Percentiles rank a stretch among this genome's conserved stretches.
These are phyloP conservation scores for Trachelus iudaicus DNA, from an alignment of 2,888 invertebrate genomes.

Conservation along the genomic window DNA sequence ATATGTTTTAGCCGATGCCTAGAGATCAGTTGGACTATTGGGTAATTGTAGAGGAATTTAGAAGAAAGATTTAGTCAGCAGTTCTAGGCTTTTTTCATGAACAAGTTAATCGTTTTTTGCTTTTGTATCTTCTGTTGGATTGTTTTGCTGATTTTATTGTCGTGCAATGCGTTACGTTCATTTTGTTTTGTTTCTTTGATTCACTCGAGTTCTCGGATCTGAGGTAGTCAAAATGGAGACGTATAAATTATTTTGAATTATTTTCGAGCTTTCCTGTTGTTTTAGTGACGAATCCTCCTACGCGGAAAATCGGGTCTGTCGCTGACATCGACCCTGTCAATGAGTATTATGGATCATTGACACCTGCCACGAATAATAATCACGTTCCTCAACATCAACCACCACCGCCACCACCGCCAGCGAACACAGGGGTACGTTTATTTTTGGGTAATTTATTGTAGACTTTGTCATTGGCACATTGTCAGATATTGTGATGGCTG, in stretches of 20 bases:
- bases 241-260: not conserved
- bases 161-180: not conserved
- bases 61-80: too few species aligned
- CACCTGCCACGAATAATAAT: constrained; percentile 64
- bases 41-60: too few species aligned
- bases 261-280: constrained; percentile 16
- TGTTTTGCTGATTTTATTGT: too few species aligned
- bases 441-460: not conserved
- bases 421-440: constrained; percentile 54
- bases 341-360: constrained; percentile 82
- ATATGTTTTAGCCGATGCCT: too few species aligned
- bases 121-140: too few species aligned
- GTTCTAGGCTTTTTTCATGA: too few species aligned
- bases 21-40: too few species aligned
- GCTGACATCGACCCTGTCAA: constrained; percentile 95
- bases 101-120: too few species aligned
- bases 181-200: constrained; percentile 23
- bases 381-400: constrained; percentile 57
- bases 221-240: not conserved
- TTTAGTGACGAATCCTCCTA: constrained; percentile 68
- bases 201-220: constrained; percentile 31
- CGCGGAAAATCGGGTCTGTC: constrained; percentile 86
- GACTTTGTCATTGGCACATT: too few species aligned
- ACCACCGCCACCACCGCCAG: constrained; percentile 39
- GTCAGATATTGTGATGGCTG: too few species aligned